Base-by-base conservation (phyloP, 2,797 vertebrate species). In the Oophaga sylvatica region DNA sequence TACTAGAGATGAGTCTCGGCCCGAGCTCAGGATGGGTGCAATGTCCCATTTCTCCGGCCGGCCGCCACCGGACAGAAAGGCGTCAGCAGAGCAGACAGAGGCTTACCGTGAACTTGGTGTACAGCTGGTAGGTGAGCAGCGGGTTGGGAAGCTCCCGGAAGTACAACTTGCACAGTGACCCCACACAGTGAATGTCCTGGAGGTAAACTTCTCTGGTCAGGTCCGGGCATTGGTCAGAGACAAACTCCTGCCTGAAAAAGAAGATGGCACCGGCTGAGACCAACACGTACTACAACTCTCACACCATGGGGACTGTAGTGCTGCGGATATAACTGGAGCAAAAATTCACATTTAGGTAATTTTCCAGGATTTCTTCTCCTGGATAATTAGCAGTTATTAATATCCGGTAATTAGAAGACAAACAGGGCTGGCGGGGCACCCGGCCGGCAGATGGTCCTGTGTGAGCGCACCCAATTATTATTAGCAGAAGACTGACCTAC, bases 131-230 rank as follows among this genome's bases (percentile, higher is more conserved):
- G 41, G 98, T 99, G 93, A 99, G 97, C 91, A 99, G 96, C 48
- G 98, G 98, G 93, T 97, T 98, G 91, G 98, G 98, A 31, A 99
- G 95, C 90, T 99, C 98, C 92, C 98, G 95, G 94, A 99, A 99
- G 94, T 99, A 99, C 81, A 99, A 95, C 93, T 99, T 99, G 94
- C 98, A 99, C 91, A 99, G 96, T 2, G 98, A 99, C 86, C 98
- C 97, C 93, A 99, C 98, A 22, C 98, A 98, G 96, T 99, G 98
- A 94, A 99, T 99, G 94, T 99, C 98, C 96, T 99, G 98, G 90
- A 99, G 97, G 94, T 99, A 99, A 92, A 99, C 96, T 96, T 99
- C 98, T 92, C 96, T 97, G 67, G 97, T 99, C 92, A 99, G 96
- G 93, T 99, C 97, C 88, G 98, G 98, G 92, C 96, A 96, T 92